phyloP scores from a whole-genome alignment of 2,113 vertebrate species.

The Benitochromis conjunctus region DNA sequence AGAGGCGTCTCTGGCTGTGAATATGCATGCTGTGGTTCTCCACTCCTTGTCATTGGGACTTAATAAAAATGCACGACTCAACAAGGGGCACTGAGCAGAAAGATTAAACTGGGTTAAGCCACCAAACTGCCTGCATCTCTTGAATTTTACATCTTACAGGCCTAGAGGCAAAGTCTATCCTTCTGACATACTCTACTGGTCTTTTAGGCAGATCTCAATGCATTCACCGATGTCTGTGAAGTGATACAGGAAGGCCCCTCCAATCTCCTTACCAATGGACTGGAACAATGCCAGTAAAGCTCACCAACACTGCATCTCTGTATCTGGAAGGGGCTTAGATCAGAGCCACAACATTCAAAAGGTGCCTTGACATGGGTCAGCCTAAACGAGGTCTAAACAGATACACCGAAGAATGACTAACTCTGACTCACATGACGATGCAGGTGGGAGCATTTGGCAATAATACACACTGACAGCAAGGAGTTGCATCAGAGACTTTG shows the following conservation, averaged over 20 bases:
- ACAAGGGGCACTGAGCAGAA: conserved; percentile 36
- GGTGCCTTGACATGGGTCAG: not conserved
- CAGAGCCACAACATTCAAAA: not conserved
- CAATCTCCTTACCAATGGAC: conserved; percentile 28
- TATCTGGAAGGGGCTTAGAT: conserved; percentile 12
- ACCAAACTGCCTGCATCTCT: conserved; percentile 35
- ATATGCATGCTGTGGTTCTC: conserved; percentile 37
- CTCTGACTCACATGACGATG: not conserved
- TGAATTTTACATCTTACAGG: conserved; percentile 37
- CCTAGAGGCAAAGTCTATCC: conserved; percentile 11
- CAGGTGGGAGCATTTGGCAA: not conserved
- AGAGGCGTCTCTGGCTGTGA: conserved; percentile 21
- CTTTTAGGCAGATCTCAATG: conserved; percentile 27
- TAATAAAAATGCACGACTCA: conserved; percentile 50
- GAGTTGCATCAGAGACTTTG: not conserved
- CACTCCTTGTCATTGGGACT: conserved; percentile 28
- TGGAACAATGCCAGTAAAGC: conserved; percentile 34
- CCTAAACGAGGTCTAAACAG: not conserved
- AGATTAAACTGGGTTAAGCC: conserved; percentile 40
- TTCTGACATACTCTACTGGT: conserved; percentile 26
- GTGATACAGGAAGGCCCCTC: conserved; percentile 31
- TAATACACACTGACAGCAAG: not conserved
- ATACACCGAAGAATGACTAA: not conserved
- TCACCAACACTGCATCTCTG: conserved; percentile 6
- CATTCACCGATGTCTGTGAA: not conserved